Evolutionary conservation across 2,888 invertebrate genomes (phyloP), one percentile per base, ranked within the genome.

Genomic region (Orthosia gothica): DNA sequence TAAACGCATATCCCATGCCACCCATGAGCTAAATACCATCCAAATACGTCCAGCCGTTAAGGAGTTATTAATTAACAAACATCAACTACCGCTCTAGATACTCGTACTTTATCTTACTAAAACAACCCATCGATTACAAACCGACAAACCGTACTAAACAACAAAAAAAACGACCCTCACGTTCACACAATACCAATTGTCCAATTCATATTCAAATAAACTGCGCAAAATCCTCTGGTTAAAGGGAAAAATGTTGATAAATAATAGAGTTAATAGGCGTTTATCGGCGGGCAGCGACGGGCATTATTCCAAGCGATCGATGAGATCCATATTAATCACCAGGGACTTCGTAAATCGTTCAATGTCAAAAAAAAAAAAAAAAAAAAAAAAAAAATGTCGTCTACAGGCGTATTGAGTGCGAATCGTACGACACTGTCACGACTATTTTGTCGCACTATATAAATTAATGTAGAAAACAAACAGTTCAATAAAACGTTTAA

Each of bases 281-380:
- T 83, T 80, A 88, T 86, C 79, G 79, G 54, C 64, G 75, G 69
- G 76, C 72, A 71, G 81, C 79, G 82, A 68, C 76, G 62, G 74
- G 86, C 82, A 87, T 89, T 88, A 87, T 91, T n/a, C 80, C 71
- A 69, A 74, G 65, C 79, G 81, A 82, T 81, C 85, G 77, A 88
- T 88, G 83, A 76, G 26, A 26, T 26, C 26, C 26, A 26, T 26
- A 26, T 26, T 26, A 26, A 26, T 26, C 26, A 26, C 26, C 26
- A 26, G 26, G 26, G 26, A 26, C 26, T 26, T 26, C 26, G 26
- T 26, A 26, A 26, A 26, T 26, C 26, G 26, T 26, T 26, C 26
- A 26, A 26, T 26, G n/a, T n/a, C n/a, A n/a, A n/a, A n/a, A n/a
- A n/a, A n/a, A n/a, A n/a, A n/a, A n/a, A n/a, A n/a, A n/a, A n/a